phyloP scores from a whole-genome alignment of 2,888 invertebrate genomes.

The Aromia moschata region DNA sequence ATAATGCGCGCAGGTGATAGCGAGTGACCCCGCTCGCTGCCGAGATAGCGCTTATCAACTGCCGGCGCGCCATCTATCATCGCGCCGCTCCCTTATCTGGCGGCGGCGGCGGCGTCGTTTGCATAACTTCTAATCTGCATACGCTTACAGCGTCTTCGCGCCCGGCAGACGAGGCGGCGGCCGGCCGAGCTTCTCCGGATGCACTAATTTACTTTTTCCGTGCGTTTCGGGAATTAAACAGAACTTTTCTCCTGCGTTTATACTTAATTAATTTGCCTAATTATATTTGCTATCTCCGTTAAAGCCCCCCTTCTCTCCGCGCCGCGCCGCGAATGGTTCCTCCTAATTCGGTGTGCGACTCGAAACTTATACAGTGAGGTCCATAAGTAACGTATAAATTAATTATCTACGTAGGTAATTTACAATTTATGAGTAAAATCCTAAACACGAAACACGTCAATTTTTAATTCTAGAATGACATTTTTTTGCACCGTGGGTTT shows the following conservation, averaged over 20 bases:
- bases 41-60: conserved; percentile 46
- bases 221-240: conserved; percentile 24
- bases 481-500: too few species aligned
- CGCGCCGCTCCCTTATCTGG: conserved; percentile 46
- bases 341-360: conserved; percentile 14
- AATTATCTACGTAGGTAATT: too few species aligned
- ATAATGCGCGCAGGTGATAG: conserved; percentile 30
- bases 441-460: too few species aligned
- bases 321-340: conserved; percentile 11
- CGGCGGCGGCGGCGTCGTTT: conserved; percentile 51
- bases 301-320: too few species aligned
- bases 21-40: conserved; percentile 36
- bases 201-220: conserved; percentile 53
- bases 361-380: too few species aligned
- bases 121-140: conserved; percentile 59
- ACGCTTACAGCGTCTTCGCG: conserved; percentile 52
- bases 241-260: conserved; percentile 24
- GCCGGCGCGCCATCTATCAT: conserved; percentile 52
- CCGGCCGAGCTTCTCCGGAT: conserved; percentile 52
- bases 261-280: conserved; percentile 34
- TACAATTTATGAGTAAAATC: too few species aligned
- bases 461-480: too few species aligned
- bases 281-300: conserved; percentile 35
- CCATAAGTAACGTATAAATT: too few species aligned
- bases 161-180: too few species aligned